Conservation (phyloP, 2,888 invertebrate genomes). For the Pachymerium ferrugineum region DNA sequence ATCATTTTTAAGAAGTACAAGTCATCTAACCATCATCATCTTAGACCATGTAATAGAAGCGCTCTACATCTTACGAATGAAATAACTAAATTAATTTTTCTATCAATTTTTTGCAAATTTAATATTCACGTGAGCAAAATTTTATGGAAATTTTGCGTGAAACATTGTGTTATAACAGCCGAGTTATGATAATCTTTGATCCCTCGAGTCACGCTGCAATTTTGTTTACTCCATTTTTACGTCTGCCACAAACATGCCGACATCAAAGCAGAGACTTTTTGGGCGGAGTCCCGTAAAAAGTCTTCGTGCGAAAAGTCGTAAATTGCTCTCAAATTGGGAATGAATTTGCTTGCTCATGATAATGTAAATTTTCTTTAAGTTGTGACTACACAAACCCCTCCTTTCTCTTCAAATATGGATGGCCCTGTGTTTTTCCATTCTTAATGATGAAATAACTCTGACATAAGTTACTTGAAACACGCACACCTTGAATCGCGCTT, state of each 20-base stretch:
- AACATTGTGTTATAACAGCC: background rate
- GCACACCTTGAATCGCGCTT: background rate
- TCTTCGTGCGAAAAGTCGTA: constrained; percentile 11
- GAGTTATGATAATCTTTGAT: background rate
- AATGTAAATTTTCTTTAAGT: constrained; percentile 13
- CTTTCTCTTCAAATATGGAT: constrained; percentile 6
- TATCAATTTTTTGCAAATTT: too few species aligned
- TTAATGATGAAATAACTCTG: background rate
- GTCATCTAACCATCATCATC: constrained; percentile 6
- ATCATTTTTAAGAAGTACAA: background rate
- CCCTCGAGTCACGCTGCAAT: background rate
- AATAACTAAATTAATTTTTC: too few species aligned
- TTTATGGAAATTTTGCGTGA: too few species aligned
- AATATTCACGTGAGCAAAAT: too few species aligned
- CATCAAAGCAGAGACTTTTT: background rate
- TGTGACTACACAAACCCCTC: constrained; percentile 3
- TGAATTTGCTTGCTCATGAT: background rate
- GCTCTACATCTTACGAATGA: too few species aligned
- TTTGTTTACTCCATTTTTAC: background rate
- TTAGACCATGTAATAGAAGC: too few species aligned
- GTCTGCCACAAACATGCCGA: background rate
- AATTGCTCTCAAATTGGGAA: constrained; percentile 8
- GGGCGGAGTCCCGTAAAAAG: background rate
- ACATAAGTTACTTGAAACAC: background rate
- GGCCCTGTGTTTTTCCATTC: background rate